Evolutionary conservation across 2,888 invertebrate species (phyloP), one percentile per base, ranked within the genome.

Genomic region (Pogonocherus hispidulus): DNA sequence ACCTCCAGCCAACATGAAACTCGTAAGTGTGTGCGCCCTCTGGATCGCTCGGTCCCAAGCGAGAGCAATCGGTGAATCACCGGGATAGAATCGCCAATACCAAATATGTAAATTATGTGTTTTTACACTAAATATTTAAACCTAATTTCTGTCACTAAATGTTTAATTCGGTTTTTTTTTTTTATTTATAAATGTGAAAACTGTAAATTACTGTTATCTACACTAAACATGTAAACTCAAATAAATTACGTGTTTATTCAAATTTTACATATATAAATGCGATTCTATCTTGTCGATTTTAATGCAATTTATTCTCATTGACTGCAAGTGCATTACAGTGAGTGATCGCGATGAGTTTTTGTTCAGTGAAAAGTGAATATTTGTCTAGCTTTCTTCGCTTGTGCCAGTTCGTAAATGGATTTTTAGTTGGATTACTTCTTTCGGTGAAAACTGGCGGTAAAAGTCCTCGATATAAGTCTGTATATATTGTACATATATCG

Each of bases 1-100:
- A 59, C 59, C 47, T 27, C 47, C 59, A 59, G 67, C 69, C 76
- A 71, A 67, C 71, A 77, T 77, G 77, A 77, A 72, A 77, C 69
- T 77, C 60, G 77, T 77, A 77, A 77, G 77, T 77, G 71, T 57
- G 41, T 63, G 66, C 56, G 65, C 46, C n/a, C 47, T 47, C 51
- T 35, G 47, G 54, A 63, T 19, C 16, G n/a, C n/a, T n/a, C n/a
- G n/a, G 9, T 44, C 37, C 57, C 37, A 9, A 9, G 9, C 14
- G 23, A 46, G 16, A 18, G 32, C 27, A 32, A 8, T 32, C 18
- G 14, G 27, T 18, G 23, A 22, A 16, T 22, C 52, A 3, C 16
- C 18, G 14, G 16, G 41, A 41, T 41, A 41, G 41, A 16, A 41
- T n/a, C 41, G n/a, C 32, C 11, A 1, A 51, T 14, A n/a, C 14